A percentile compares a stretch with the other conserved stretches of the same genome.
These are phyloP conservation scores for Nemopilema nomurai DNA, from an alignment of 30 jellyfish, hydroid and myxozoan genomes.

Conservation along the genomic window DNA sequence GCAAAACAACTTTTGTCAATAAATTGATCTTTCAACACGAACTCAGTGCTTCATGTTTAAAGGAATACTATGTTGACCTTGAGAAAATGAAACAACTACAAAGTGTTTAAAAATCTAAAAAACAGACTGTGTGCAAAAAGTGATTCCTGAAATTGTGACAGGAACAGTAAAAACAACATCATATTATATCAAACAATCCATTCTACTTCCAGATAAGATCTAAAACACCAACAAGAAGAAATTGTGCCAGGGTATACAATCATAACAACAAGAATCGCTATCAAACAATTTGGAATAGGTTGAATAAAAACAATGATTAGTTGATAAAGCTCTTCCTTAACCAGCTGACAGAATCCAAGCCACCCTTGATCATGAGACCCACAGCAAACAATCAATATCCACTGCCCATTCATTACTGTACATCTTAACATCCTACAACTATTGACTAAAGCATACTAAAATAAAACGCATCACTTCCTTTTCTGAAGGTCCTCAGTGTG, in stretches of 20 bases:
- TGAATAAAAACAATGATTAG: background rate
- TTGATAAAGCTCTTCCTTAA: background rate
- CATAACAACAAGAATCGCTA: too few species aligned
- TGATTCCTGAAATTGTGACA: background rate
- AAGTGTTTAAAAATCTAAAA: background rate
- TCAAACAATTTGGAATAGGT: too few species aligned
- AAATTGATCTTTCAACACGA: too few species aligned
- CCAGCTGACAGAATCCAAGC: background rate
- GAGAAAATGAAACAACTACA: background rate
- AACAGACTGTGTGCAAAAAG: background rate
- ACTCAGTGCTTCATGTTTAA: too few species aligned
- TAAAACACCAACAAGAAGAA: background rate
- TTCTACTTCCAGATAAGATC: background rate
- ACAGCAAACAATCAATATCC: background rate
- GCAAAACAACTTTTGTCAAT: too few species aligned
- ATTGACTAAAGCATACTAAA: background rate
- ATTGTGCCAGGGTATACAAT: background rate
- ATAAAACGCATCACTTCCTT: background rate
- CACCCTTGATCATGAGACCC: too few species aligned
- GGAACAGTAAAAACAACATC: background rate
- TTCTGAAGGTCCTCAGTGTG: background rate
- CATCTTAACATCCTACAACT: background rate
- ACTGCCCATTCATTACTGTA: background rate
- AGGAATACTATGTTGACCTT: too few species aligned
- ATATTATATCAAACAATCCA: background rate